Base-by-base conservation (phyloP, 2,113 vertebrate species). In the Acinonyx jubatus region DNA sequence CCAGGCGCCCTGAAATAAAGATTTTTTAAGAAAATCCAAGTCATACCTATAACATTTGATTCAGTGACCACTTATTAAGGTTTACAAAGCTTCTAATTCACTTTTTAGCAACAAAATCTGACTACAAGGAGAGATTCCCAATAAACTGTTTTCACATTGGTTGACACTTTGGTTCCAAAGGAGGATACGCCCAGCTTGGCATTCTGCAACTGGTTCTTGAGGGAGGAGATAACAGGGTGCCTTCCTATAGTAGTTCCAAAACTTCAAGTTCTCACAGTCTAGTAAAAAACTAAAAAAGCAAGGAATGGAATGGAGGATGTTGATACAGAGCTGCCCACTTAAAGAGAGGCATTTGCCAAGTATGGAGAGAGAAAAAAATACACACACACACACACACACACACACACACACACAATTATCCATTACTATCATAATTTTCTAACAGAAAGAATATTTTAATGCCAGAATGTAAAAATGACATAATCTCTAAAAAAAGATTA, bases 381-480 rank as follows among this genome's bases (percentile, higher is more conserved):
- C 45, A 45, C 45, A 45, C 45, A 45, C 45, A 63, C 11, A 63
- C 23, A 63, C 25, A 63, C 61, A 25, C 13, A 68, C 15, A 68
- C 66, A n/a, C 31, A 23, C 21, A n/a, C 19, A 12, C 7, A 69
- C 29, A 23, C 21, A n/a, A 57, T 14, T 36, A 45, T 7, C 84
- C 29, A 10, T 84, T 36, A 66, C 48, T 61, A 13, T 68, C 88
- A 80, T 14, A 88, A 52, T 80, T 84, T 91, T 85, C 91, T 92
- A 89, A 83, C 57, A 93, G 31, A 89, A 87, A 87, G 66, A n/a
- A 9, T 29, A 90, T 81, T 74, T 90, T 90, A 74, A 84, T 79
- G 57, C 55, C 81, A 89, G 41, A 69, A 88, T 71, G 25, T 85
- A 68, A 95, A 83, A 87, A 71, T 50, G 41, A 66, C 29, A 61